phyloP scores from a whole-genome alignment of 2,797 vertebrate species.

The Hozukius guyotensis region DNA sequence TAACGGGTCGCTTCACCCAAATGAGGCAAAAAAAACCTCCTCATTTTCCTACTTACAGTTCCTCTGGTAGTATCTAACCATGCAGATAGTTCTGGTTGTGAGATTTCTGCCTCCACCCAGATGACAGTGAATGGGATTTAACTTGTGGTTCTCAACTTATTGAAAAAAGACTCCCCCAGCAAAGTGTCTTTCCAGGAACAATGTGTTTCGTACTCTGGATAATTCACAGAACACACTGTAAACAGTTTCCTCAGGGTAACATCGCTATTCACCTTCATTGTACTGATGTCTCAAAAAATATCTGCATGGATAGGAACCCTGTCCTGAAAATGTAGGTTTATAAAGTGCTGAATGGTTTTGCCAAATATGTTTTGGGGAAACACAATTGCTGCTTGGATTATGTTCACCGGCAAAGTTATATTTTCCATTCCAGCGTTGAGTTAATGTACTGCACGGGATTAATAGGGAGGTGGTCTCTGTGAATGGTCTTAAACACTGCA shows the following conservation, averaged over 20 bases:
- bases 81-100: neutral
- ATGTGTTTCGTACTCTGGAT: neutral
- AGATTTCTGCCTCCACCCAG: neutral
- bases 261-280: neutral
- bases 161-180: neutral
- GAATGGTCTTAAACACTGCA: neutral
- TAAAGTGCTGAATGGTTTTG: neutral
- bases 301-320: neutral
- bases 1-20: constrained; percentile 39
- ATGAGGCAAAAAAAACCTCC: neutral
- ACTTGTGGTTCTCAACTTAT: neutral
- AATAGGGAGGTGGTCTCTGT: too few relatives aligned
- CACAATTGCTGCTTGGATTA: neutral
- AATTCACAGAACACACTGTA: neutral
- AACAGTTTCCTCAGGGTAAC: neutral
- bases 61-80: neutral
- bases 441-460: too few relatives aligned
- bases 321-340: neutral
- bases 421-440: too few relatives aligned
- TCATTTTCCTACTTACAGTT: neutral
- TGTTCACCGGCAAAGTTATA: neutral
- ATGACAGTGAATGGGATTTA: neutral
- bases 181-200: neutral
- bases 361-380: neutral
- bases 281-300: neutral